Percentiles rank a stretch among this genome's conserved stretches.
phyloP scores from a whole-genome alignment of 2,113 vertebrate genomes.

The Carassius auratus region DNA sequence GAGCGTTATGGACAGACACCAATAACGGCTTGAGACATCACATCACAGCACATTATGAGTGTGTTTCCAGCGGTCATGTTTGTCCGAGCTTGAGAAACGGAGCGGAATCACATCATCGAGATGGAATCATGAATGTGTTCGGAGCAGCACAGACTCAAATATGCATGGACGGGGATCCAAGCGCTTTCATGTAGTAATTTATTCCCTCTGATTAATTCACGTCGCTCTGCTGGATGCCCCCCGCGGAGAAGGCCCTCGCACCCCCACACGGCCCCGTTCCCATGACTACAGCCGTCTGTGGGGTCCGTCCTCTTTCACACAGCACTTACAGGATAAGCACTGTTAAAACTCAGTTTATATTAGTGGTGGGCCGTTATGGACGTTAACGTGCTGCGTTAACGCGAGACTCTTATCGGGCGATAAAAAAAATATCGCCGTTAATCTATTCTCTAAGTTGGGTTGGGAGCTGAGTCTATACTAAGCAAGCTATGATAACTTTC shows the following conservation, averaged over 20 bases:
- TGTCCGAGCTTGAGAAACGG: neutral
- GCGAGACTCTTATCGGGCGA: too few relatives aligned
- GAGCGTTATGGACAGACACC: too few relatives aligned
- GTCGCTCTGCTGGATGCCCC: constrained; percentile 68
- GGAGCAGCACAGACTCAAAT: neutral
- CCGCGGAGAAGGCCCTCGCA: constrained; percentile 66
- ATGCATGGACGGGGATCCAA: constrained; percentile 28
- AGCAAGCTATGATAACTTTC: too few relatives aligned
- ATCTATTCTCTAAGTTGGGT: too few relatives aligned
- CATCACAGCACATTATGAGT: neutral
- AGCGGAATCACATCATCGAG: neutral
- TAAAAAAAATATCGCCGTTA: too few relatives aligned
- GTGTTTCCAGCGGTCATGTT: neutral
- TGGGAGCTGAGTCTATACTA: too few relatives aligned
- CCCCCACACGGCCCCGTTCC: constrained; percentile 58
- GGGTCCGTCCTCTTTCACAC: neutral
- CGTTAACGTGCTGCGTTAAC: too few relatives aligned
- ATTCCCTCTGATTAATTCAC: constrained; percentile 75
- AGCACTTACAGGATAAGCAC: too few relatives aligned
- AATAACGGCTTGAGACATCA: neutral
- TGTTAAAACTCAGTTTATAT: too few relatives aligned
- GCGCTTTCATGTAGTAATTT: constrained; percentile 75
- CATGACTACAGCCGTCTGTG: constrained; percentile 58
- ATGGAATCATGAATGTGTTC: neutral
- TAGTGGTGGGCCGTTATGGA: too few relatives aligned